A percentile compares a stretch with the other conserved stretches of the same genome.
phyloP scores from a whole-genome alignment of 2,113 vertebrate species.

The Willisornis vidua region DNA sequence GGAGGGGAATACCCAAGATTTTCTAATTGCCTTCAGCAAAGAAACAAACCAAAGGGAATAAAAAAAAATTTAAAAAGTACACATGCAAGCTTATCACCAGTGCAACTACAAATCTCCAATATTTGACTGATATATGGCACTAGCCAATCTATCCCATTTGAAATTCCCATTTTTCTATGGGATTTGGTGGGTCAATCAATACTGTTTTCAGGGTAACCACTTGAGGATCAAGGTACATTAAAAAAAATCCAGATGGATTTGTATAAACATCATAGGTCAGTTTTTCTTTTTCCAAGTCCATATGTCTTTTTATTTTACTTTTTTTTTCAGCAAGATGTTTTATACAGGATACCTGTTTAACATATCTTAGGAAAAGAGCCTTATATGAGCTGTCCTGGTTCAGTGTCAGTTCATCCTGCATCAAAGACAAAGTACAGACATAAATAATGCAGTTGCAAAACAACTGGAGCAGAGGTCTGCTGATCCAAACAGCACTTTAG shows the following conservation, averaged over 20 bases:
- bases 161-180: neutral
- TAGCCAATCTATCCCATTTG: neutral
- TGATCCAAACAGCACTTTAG: neutral
- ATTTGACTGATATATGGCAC: neutral
- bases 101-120: neutral
- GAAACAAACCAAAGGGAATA: neutral
- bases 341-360: slow-evolving; percentile 68
- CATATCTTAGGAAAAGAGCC: slow-evolving; percentile 59
- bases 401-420: slow-evolving; percentile 49
- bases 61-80: neutral
- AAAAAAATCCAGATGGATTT: neutral
- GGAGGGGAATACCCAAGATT: slow-evolving; percentile 35
- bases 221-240: neutral
- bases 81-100: neutral
- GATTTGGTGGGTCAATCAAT: slow-evolving; percentile 13
- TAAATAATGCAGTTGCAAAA: slow-evolving; percentile 22
- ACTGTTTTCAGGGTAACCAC: slow-evolving; percentile 5
- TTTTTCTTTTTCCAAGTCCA: neutral
- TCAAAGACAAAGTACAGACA: slow-evolving; percentile 8
- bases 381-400: slow-evolving; percentile 39
- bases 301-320: neutral
- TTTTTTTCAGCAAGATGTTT: neutral
- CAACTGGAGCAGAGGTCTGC: neutral
- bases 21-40: slow-evolving; percentile 61
- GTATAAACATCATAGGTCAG: neutral